A percentile compares a stretch with the other conserved stretches of the same genome.
Evolutionary conservation across 2,113 vertebrate genomes (phyloP).

Genomic region (Catharus fuscescens): DNA sequence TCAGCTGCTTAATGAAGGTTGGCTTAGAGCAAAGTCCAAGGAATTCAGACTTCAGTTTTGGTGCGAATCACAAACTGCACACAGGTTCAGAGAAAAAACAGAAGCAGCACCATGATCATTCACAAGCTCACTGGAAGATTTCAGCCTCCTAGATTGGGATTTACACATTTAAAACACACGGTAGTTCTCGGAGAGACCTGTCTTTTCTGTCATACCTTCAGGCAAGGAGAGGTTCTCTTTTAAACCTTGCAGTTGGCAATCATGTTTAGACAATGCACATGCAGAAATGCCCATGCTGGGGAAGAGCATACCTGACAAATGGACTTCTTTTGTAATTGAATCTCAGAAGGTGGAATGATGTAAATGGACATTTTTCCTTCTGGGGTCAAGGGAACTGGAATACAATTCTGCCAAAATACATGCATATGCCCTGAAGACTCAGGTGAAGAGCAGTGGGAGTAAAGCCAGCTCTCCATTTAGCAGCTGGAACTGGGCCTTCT

Average conservation of each 20-base stretch:
- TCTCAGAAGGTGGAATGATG: background rate
- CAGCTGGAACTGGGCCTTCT: background rate
- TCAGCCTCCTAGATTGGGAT: background rate
- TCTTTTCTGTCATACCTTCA: background rate
- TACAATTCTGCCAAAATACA: background rate
- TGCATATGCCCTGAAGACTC: background rate
- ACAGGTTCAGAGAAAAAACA: background rate
- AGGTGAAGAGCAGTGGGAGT: background rate
- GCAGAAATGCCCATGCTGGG: background rate
- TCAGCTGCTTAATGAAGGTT: background rate
- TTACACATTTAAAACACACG: background rate
- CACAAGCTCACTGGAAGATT: background rate
- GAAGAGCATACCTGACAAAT: fast-evolving
- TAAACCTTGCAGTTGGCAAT: background rate
- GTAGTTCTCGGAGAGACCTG: background rate
- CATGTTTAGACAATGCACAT: fast-evolving
- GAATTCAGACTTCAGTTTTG: background rate
- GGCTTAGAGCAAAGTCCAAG: background rate
- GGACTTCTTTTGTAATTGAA: background rate
- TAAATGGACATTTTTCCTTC: background rate
- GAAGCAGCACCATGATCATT: background rate
- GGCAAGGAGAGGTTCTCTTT: background rate
- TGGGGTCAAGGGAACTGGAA: background rate
- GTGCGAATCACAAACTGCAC: background rate
- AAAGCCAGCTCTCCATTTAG: background rate